These are phyloP conservation scores for Gymnogyps californianus DNA, from an alignment of 2,113 vertebrate genomes.

Conservation along the genomic window DNA sequence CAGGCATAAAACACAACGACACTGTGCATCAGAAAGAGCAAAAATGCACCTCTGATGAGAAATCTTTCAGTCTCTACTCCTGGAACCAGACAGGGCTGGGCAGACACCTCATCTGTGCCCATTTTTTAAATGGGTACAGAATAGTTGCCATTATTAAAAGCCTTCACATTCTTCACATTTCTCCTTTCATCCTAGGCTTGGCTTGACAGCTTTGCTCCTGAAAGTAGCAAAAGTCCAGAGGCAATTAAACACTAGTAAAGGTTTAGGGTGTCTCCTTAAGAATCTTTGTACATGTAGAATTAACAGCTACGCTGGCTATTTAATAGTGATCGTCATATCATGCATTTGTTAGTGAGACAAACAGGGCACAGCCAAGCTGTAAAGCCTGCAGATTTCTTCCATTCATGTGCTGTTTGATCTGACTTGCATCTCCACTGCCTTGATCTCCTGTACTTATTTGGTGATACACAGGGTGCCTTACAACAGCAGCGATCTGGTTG, in stretches of 20 bases:
- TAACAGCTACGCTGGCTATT: slow-evolving; percentile 9
- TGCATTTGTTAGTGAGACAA: not conserved
- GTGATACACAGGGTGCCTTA: not conserved
- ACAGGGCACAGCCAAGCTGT: not conserved
- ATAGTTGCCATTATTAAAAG: slow-evolving; percentile 24
- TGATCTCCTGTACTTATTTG: not conserved
- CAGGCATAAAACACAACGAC: not conserved
- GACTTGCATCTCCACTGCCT: not conserved
- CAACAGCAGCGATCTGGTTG: not conserved
- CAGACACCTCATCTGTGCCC: not conserved
- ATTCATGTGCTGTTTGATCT: not conserved
- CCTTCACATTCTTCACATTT: slow-evolving; percentile 33
- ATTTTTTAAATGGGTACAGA: not conserved
- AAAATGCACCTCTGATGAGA: not conserved
- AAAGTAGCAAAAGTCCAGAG: not conserved
- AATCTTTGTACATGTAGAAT: not conserved
- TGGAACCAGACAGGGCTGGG: not conserved
- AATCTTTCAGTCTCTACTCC: not conserved
- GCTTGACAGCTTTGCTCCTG: not conserved
- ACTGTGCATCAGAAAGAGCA: not conserved
- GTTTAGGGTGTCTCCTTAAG: not conserved
- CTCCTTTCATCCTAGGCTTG: slow-evolving; percentile 16
- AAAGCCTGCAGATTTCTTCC: slow-evolving; percentile 9
- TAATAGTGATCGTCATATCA: not conserved
- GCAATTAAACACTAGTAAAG: not conserved